A percentile compares a stretch with the other conserved stretches of the same genome.
phyloP scores from a whole-genome alignment of 2,797 vertebrate genomes.

The Sebastes matsubarae region DNA sequence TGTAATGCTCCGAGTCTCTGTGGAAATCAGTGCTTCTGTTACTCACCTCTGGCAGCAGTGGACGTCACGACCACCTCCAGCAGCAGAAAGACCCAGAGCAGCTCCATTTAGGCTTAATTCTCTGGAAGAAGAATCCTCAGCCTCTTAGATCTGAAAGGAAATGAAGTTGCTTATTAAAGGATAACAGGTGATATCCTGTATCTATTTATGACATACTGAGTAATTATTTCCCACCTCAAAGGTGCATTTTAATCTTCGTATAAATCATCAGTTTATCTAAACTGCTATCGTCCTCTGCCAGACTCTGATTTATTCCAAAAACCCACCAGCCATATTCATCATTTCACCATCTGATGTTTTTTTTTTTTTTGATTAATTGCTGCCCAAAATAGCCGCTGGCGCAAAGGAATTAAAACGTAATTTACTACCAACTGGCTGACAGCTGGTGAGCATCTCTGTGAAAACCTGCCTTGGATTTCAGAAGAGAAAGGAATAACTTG shows the following conservation, averaged over 20 bases:
- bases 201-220: background rate
- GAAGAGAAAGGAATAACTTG: background rate
- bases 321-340: background rate
- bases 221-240: background rate
- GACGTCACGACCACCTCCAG: slow-evolving; percentile 65
- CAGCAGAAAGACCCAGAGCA: slow-evolving; percentile 57
- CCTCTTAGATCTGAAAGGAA: slow-evolving; percentile 36
- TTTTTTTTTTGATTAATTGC: background rate
- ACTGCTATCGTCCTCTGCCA: background rate
- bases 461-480: slow-evolving; percentile 1
- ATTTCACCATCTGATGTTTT: slow-evolving; percentile 5
- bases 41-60: slow-evolving; percentile 72
- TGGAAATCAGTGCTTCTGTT: background rate
- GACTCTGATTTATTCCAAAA: background rate
- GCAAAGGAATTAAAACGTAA: background rate
- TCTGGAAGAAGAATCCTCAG: background rate
- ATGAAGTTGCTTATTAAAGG: background rate
- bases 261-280: background rate
- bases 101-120: slow-evolving; percentile 51
- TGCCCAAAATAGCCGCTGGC: background rate
- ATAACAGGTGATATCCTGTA: background rate
- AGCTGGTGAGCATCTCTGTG: background rate
- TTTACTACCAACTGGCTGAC: slow-evolving; percentile 1
- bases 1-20: background rate
- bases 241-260: background rate